Evolutionary conservation across 1,140 invertebrate genomes (phyloP).

Genomic region (Lycorma delicatula): DNA sequence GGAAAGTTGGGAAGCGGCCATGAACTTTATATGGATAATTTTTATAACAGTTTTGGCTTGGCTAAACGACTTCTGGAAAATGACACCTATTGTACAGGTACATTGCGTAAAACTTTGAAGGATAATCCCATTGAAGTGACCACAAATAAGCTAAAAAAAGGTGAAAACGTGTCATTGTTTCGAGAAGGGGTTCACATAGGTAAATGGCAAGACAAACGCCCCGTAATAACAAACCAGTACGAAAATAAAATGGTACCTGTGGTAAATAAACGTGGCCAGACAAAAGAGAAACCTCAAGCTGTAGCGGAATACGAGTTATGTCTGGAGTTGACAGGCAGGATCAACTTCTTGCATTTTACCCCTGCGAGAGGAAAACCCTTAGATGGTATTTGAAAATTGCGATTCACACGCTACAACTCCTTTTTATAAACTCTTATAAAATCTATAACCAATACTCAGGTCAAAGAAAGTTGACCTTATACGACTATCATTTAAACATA

Average conservation of each 20-base stretch:
- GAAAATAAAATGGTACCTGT: conserved; percentile 21
- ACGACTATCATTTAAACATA: neutral
- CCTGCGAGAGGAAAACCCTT: conserved; percentile 10
- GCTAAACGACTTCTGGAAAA: neutral
- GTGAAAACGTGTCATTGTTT: neutral
- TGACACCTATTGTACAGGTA: conserved; percentile 3
- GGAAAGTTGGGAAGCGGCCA: conserved; percentile 16
- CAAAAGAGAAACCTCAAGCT: neutral
- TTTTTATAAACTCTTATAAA: conserved; percentile 8
- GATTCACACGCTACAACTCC: conserved; percentile 5
- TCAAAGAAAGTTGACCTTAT: neutral
- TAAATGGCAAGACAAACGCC: conserved; percentile 34
- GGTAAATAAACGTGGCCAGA: conserved; percentile 21
- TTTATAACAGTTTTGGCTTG: conserved; percentile 9
- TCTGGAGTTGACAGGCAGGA: conserved; percentile 3
- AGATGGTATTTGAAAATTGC: conserved; percentile 11
- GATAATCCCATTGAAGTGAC: neutral
- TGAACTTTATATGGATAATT: conserved; percentile 17
- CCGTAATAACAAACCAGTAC: conserved; percentile 29
- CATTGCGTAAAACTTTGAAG: neutral
- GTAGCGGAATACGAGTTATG: conserved; percentile 9
- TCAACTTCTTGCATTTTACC: neutral
- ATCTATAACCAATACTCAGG: neutral
- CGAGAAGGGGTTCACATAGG: conserved; percentile 18
- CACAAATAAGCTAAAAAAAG: neutral